A percentile compares a stretch with the other conserved stretches of the same genome.
Evolutionary conservation across 2,797 vertebrate species (phyloP).

Genomic region (Galagoides demidoff): DNA sequence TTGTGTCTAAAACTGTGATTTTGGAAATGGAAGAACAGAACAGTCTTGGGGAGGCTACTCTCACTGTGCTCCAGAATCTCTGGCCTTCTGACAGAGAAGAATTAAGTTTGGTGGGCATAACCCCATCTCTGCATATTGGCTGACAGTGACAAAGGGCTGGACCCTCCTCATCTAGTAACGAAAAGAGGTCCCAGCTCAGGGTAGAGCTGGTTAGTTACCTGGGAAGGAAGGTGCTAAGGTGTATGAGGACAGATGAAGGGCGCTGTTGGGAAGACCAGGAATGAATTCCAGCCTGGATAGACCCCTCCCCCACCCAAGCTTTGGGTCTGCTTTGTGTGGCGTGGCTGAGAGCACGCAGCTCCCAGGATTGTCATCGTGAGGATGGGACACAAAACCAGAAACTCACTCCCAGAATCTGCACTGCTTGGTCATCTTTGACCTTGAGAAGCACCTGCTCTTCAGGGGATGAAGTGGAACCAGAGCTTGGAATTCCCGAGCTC

Average conservation of each 20-base stretch:
- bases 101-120: too few species aligned
- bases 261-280: fast-evolving
- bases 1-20: too few species aligned
- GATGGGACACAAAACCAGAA: fast-evolving
- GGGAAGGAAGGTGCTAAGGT: fast-evolving
- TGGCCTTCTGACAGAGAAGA: too few species aligned
- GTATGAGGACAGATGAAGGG: not conserved
- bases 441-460: fast-evolving
- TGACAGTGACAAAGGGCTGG: too few species aligned
- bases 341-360: fast-evolving
- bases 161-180: too few species aligned
- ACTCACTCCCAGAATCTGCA: fast-evolving
- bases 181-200: fast-evolving
- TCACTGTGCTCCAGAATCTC: too few species aligned
- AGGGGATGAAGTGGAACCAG: fast-evolving
- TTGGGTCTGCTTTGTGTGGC: fast-evolving
- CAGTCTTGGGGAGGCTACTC: too few species aligned
- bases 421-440: fast-evolving
- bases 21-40: too few species aligned
- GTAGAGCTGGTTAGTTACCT: not conserved
- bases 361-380: fast-evolving
- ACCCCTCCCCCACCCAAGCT: not conserved
- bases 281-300: fast-evolving
- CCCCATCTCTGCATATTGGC: too few species aligned
- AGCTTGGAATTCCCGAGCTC: fast-evolving